phyloP scores from a whole-genome alignment of 2,888 invertebrate genomes.

The Acanthopleura granulata region DNA sequence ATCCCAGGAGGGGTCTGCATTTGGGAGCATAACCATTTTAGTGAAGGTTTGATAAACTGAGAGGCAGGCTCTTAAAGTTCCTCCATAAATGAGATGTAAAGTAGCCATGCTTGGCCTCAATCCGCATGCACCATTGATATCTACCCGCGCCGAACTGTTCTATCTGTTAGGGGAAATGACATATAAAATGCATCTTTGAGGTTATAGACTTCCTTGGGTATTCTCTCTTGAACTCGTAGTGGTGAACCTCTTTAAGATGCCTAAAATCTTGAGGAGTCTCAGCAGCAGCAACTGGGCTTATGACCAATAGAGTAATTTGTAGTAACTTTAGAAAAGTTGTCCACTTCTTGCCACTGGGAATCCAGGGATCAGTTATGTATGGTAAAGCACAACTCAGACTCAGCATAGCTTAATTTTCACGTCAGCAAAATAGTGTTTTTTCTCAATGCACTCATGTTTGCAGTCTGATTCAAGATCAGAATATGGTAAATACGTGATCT shows the following conservation, averaged over 20 bases:
- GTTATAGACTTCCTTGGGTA: not conserved
- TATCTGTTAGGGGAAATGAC: not conserved
- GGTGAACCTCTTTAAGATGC: not conserved
- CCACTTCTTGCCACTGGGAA: not conserved
- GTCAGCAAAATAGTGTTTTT: not conserved
- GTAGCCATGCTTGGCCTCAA: not conserved
- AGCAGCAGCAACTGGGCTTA: not conserved
- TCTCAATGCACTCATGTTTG: not conserved
- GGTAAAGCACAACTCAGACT: not conserved
- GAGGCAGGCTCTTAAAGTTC: no score
- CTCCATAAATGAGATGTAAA: no score
- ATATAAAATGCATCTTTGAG: not conserved
- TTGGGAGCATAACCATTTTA: no score
- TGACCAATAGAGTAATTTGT: not conserved
- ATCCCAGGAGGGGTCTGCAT: conserved; percentile 12
- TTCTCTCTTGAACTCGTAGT: not conserved
- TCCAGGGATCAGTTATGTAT: not conserved
- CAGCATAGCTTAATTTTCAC: not conserved
- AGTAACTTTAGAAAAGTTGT: not conserved
- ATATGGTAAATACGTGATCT: not conserved
- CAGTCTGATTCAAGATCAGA: not conserved
- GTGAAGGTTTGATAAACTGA: not conserved
- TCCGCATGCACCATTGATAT: not conserved
- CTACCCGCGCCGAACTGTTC: not conserved
- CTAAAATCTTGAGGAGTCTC: not conserved